A percentile compares a stretch with the other conserved stretches of the same genome.
phyloP scores from a whole-genome alignment of 2,888 invertebrate species.

The Coenonympha glycerion region DNA sequence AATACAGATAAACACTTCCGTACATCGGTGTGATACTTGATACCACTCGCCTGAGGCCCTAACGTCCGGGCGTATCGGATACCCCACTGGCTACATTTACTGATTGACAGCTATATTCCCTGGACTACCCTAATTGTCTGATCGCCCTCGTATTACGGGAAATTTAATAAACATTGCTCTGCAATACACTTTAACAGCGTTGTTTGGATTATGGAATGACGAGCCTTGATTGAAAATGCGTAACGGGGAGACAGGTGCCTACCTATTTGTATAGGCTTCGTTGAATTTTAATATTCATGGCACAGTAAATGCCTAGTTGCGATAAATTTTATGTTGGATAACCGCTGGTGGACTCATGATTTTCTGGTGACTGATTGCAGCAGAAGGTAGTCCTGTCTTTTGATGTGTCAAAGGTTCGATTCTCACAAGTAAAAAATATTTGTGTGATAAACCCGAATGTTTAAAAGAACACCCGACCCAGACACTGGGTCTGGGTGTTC shows the following conservation, averaged over 20 bases:
- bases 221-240: constrained; percentile 51
- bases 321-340: too few relatives aligned
- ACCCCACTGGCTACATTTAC: constrained; percentile 34
- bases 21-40: constrained; percentile 2
- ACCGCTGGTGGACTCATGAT: too few relatives aligned
- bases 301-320: background rate
- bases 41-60: constrained; percentile 6
- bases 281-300: background rate
- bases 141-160: constrained; percentile 50
- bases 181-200: constrained; percentile 41
- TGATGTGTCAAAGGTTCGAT: too few relatives aligned
- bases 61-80: constrained; percentile 48
- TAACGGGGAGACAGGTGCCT: constrained; percentile 28
- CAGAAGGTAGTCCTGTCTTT: too few relatives aligned
- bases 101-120: constrained; percentile 64
- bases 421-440: too few relatives aligned
- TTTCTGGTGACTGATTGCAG: too few relatives aligned
- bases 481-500: too few relatives aligned
- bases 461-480: too few relatives aligned
- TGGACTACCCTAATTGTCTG: constrained; percentile 56
- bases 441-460: too few relatives aligned
- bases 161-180: constrained; percentile 62
- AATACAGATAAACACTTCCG: constrained; percentile 10
- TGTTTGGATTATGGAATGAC: constrained; percentile 47
- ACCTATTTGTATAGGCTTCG: background rate